These are phyloP conservation scores for Eulemur macaco DNA, from an alignment of 2,113 vertebrate species.

Conservation along the genomic window DNA sequence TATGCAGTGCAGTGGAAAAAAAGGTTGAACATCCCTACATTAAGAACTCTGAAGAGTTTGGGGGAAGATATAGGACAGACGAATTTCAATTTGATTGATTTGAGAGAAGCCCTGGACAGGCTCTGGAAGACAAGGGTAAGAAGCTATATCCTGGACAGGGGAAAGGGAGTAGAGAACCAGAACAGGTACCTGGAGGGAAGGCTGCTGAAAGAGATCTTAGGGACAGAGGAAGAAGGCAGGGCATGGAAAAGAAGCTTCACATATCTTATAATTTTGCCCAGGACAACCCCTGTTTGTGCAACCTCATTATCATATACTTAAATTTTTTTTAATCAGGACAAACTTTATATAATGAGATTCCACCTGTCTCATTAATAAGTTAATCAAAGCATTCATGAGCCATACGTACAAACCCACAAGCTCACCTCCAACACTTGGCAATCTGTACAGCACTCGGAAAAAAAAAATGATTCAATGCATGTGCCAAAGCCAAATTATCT, in stretches of 20 bases:
- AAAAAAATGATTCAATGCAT: not conserved
- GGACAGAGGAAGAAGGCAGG: not conserved
- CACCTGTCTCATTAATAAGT: slow-evolving; percentile 40
- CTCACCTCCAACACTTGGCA: slow-evolving; percentile 22
- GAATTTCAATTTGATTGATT: not conserved
- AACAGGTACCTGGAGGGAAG: not conserved
- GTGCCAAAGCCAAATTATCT: slow-evolving; percentile 40
- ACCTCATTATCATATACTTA: not conserved
- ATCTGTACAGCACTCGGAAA: not conserved
- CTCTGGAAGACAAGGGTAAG: not conserved
- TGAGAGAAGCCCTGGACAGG: not conserved
- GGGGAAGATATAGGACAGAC: not conserved
- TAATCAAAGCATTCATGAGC: slow-evolving; percentile 49
- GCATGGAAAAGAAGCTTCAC: not conserved
- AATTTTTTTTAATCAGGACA: slow-evolving; percentile 43
- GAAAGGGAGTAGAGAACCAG: not conserved
- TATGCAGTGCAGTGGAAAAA: not conserved
- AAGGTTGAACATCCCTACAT: not conserved
- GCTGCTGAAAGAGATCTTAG: not conserved
- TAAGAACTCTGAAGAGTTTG: not conserved
- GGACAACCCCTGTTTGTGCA: not conserved
- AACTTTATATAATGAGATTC: slow-evolving; percentile 50
- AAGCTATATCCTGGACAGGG: not conserved
- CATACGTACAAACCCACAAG: slow-evolving; percentile 4
- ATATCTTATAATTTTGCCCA: not conserved